A percentile compares a stretch with the other conserved stretches of the same genome.
Evolutionary conservation across 2,888 invertebrate species (phyloP).

Genomic region (Drosophila ezoana): DNA sequence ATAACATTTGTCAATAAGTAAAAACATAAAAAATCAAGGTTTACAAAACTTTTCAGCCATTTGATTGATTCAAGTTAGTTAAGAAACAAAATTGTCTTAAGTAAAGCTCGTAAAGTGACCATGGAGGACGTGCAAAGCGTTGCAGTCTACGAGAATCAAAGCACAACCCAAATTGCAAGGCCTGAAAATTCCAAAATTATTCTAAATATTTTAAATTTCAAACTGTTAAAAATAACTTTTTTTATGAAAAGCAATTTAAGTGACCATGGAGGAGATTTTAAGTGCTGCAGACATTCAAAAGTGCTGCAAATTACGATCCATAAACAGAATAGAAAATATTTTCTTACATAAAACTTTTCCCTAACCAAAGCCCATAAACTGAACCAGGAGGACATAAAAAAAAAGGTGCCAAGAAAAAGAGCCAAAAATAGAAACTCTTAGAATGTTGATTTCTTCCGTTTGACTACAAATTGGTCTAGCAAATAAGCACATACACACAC

Average conservation of each 20-base stretch:
- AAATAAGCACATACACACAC: background rate
- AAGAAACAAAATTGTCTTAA: background rate
- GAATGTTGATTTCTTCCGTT: background rate
- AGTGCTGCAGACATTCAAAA: background rate
- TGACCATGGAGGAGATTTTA: background rate
- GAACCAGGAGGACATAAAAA: background rate
- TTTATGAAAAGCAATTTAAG: background rate
- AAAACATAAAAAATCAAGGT: too few relatives aligned
- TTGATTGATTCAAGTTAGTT: background rate
- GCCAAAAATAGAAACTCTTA: background rate
- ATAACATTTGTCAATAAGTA: background rate
- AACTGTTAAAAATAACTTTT: background rate
- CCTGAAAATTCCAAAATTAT: too few relatives aligned
- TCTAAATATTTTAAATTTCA: too few relatives aligned
- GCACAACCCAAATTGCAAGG: too few relatives aligned
- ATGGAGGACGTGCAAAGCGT: background rate
- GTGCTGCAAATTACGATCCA: too few relatives aligned
- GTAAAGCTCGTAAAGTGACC: background rate
- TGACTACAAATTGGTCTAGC: conserved; percentile 2
- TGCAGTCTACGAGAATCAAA: background rate
- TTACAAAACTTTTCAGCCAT: too few relatives aligned
- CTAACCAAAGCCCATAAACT: background rate
- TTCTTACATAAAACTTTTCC: background rate
- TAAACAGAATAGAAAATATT: too few relatives aligned
- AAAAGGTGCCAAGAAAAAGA: background rate